Conservation (phyloP, 2,797 vertebrate genomes). For the Remorina albescens region DNA sequence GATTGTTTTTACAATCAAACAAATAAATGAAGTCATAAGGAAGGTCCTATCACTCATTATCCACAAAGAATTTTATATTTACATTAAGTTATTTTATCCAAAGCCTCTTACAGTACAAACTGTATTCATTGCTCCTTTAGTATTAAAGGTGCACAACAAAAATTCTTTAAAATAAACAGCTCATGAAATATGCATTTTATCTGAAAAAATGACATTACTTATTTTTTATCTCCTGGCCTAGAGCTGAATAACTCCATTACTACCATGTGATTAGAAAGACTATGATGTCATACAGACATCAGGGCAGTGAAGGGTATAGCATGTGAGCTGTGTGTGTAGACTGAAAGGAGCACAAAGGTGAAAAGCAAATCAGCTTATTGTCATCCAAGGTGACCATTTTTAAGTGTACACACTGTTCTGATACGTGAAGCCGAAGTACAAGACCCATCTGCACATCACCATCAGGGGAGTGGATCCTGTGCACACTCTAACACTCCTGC, state of each 20-base stretch:
- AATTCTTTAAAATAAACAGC: not conserved
- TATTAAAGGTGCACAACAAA: not conserved
- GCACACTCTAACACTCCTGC: constrained; percentile 7
- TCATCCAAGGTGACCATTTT: constrained; percentile 23
- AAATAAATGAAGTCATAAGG: no score
- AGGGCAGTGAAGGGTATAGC: not conserved
- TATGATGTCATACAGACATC: not conserved
- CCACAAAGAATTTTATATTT: no score
- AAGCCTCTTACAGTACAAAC: no score
- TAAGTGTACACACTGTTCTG: constrained; percentile 20
- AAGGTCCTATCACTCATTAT: no score
- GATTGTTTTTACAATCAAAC: no score
- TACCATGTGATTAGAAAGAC: not conserved
- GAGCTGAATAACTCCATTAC: no score
- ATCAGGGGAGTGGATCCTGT: not conserved
- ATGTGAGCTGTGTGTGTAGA: not conserved
- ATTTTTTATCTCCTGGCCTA: no score
- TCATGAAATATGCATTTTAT: not conserved
- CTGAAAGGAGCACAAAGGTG: constrained; percentile 47
- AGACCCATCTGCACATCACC: constrained; percentile 2
- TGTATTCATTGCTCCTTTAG: not conserved
- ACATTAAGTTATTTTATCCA: no score
- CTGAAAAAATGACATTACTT: no score
- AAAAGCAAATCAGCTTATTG: constrained; percentile 66
- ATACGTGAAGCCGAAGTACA: constrained; percentile 23